Base-by-base conservation (phyloP, 2,113 vertebrate species). In the Zosterops japonicus region DNA sequence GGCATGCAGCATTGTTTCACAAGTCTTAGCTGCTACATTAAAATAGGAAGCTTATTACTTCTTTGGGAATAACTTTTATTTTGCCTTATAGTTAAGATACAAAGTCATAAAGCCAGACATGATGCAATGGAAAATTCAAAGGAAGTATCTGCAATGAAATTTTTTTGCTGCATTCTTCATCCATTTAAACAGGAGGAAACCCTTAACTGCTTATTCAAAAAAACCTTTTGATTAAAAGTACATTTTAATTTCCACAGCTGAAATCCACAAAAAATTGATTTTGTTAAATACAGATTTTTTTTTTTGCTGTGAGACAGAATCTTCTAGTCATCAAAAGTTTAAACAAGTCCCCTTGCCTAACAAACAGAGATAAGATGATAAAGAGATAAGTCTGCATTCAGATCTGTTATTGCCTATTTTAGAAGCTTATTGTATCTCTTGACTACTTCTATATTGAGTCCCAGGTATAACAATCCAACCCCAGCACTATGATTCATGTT, bases 21-120 rank as follows among this genome's bases (percentile, higher is more conserved):
- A 75, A 90, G 83, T 55, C 85, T 90, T 85, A 92, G 85, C 84
- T 86, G 79, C 55, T 93, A 59, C 47, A 71, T 61, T 41, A 55
- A 90, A 68, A 87, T 59, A 90, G 86, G 94, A 96, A 95, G 60
- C 9, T 64, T 87, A 83, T 82, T 81, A 63, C 85, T 89, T 96
- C 63, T 84, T 81, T 64, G 59, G 75, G 74, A 95, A 67, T 67
- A 88, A 87, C 31, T 76, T 88, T 36, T 60, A 55, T 60, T 87
- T 79, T 44, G 25, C 41, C 28, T 61, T n/a, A 14, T 17, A 91
- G 14, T 56, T 80, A 85, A 65, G 27, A 83, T 7, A 49, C 21
- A 64, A 24, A 88, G 25, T 39, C 4, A 41, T 49, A 92, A 79
- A 57, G 13, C 64, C 42, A 93, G 46, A 63, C 33, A 74, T 1